A percentile compares a stretch with the other conserved stretches of the same genome.
Conservation (phyloP, 2,888 invertebrate genomes). For the Xanthorhoe designata region DNA sequence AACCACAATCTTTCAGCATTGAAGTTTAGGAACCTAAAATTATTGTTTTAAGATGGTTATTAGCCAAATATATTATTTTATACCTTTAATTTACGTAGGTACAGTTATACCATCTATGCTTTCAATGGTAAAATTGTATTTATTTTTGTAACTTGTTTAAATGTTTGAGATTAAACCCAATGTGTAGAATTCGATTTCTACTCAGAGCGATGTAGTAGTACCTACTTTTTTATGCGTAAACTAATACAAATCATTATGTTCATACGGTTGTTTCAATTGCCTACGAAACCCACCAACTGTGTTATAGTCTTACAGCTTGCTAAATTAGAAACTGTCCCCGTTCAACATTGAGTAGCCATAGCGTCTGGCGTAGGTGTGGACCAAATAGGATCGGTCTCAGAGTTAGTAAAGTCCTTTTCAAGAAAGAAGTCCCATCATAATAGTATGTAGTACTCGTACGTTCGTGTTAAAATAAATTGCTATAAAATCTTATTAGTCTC, state of each 20-base stretch:
- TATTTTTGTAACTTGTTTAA: slow-evolving; percentile 6
- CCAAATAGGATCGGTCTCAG: no score
- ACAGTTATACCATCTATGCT: slow-evolving; percentile 16
- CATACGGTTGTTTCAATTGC: slow-evolving; percentile 42
- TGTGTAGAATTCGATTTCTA: slow-evolving; percentile 51
- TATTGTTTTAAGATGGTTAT: slow-evolving; percentile 8
- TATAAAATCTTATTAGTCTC: no score
- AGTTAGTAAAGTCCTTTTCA: no score
- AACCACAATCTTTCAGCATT: slow-evolving; percentile 19
- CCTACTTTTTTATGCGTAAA: slow-evolving; percentile 70
- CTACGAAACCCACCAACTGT: no score
- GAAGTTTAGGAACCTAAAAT: slow-evolving; percentile 21
- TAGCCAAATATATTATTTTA: slow-evolving; percentile 32
- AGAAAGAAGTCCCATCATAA: no score
- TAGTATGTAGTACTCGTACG: no score
- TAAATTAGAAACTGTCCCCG: no score
- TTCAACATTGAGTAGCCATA: no score
- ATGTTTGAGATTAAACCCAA: slow-evolving; percentile 59
- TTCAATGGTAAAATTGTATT: slow-evolving; percentile 25
- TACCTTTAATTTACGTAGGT: slow-evolving; percentile 12
- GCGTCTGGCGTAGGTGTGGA: no score
- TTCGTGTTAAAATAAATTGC: no score
- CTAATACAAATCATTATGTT: slow-evolving; percentile 64
- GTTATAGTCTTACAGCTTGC: no score
- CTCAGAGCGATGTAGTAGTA: slow-evolving; percentile 71